Base-by-base conservation (phyloP, 2,113 vertebrate genomes). In the Phylloscopus trochiloides region DNA sequence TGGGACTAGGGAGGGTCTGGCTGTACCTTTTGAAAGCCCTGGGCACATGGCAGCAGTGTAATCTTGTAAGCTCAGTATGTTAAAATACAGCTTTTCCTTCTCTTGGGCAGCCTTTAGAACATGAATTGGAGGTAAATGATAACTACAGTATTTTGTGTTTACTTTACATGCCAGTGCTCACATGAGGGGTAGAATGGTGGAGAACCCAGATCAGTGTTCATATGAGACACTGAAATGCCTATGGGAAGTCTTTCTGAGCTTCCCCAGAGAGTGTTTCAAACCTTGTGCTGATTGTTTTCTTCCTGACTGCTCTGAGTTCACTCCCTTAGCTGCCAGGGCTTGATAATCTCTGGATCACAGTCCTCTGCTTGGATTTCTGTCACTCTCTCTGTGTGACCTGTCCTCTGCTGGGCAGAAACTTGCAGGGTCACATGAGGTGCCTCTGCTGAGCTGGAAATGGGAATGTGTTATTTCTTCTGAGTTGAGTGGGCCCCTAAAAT, bases 321-420 rank as follows among this genome's bases (percentile, higher is more conserved):
- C 67, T 65, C 54, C 36, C 25, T 17, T 67, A 43, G 67, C 72
- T 92, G 67, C 67, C 21, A 2, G 22, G 47, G 32, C 34, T 86
- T 86, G 72, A 66, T 88, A 77, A 92, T 83, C 75, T 90, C 78
- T 1, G 6, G 42, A 93, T 82, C 9, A 7, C 51, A 55, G 43
- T 55, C 45, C 72, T 90, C 71, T 92, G 51, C 92, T 92, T 92
- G 59, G 75, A 70, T 91, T 92, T 90, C 79, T 95, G 57, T 90
- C 88, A 75, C 70, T 1, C 4, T 58, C 32, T 73, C 78, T 66
- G 51, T 54, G 59, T 92, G 88, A 94, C 75, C 67, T 83, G 88
- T 86, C 47, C 47, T 79, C 47, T 42, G 58, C 51, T 2, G 3
- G 42, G 34, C 40, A 93, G 54, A 73, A 73, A 54, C 42, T 57